These are phyloP conservation scores for Nyctibius grandis DNA, from an alignment of 2,797 vertebrate species.

Conservation along the genomic window DNA sequence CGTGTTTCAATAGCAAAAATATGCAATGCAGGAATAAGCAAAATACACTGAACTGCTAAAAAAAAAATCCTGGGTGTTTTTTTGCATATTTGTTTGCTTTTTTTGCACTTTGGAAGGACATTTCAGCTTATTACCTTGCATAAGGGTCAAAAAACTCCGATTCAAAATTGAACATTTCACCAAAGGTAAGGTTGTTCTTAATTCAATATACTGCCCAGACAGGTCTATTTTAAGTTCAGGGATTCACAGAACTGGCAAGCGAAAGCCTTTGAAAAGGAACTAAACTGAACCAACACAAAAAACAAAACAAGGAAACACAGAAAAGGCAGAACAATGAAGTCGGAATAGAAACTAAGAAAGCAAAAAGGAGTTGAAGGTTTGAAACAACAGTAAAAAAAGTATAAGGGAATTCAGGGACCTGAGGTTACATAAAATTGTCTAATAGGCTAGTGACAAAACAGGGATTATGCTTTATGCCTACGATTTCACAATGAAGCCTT, in stretches of 20 bases:
- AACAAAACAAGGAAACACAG: slow-evolving; percentile 26
- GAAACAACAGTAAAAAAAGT: neutral
- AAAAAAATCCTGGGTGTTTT: neutral
- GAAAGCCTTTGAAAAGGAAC: slow-evolving; percentile 13
- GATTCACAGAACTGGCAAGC: neutral
- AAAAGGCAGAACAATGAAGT: slow-evolving; percentile 35
- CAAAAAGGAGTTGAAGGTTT: neutral
- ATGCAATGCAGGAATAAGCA: neutral
- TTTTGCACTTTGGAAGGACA: neutral
- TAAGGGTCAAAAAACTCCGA: neutral
- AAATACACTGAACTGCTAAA: neutral
- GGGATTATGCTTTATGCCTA: neutral
- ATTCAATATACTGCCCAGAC: neutral
- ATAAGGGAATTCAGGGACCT: neutral
- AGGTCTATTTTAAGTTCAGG: neutral
- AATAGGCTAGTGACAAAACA: neutral
- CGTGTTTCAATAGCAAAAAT: neutral
- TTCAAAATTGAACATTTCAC: neutral
- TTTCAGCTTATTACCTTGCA: neutral
- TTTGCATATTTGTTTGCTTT: neutral
- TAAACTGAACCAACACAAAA: neutral
- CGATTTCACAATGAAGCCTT: neutral
- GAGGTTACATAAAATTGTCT: neutral
- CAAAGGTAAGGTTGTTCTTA: neutral
- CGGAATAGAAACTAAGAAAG: slow-evolving; percentile 34